These are phyloP conservation scores for Caenorhabditis sulstoni DNA, from an alignment of 2,888 invertebrate genomes.

Conservation along the genomic window DNA sequence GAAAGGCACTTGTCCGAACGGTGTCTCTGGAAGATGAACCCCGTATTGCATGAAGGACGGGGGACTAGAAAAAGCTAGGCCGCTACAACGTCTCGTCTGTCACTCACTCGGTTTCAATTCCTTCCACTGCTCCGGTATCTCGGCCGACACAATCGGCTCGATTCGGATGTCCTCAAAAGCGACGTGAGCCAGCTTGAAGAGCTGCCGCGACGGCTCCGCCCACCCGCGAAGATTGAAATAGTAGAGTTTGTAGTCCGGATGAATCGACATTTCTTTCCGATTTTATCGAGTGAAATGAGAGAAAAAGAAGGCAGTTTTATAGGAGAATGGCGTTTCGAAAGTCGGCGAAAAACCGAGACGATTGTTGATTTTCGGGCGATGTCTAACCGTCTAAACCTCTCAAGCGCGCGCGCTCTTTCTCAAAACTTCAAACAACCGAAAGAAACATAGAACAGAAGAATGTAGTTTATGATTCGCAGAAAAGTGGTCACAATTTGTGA, in stretches of 20 bases:
- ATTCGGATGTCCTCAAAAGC: constrained; percentile 56
- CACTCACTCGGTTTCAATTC: constrained; percentile 47
- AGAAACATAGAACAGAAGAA: constrained; percentile 2
- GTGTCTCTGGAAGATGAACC: constrained; percentile 39
- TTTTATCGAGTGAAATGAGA: constrained; percentile 20
- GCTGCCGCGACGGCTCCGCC: constrained; percentile 52
- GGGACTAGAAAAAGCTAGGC: constrained; percentile 1
- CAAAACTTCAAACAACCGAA: neutral
- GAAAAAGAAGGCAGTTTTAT: constrained; percentile 10
- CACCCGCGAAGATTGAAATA: constrained; percentile 63
- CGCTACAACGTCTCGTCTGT: too few species aligned
- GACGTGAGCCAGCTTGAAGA: constrained; percentile 58
- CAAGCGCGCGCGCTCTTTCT: neutral
- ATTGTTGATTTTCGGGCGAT: neutral
- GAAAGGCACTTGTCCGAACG: constrained; percentile 64
- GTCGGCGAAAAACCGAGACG: constrained; percentile 7
- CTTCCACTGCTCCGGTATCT: constrained; percentile 20
- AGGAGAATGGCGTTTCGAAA: constrained; percentile 23
- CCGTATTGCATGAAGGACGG: neutral
- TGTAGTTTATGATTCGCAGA: neutral
- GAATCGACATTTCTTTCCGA: constrained; percentile 6
- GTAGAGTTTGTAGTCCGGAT: constrained; percentile 52
- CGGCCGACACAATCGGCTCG: constrained; percentile 26
- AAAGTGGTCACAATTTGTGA: constrained; percentile 14
- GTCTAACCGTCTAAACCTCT: neutral